Conservation (phyloP, 2,888 invertebrate species). For the Caenorhabditis angaria region DNA sequence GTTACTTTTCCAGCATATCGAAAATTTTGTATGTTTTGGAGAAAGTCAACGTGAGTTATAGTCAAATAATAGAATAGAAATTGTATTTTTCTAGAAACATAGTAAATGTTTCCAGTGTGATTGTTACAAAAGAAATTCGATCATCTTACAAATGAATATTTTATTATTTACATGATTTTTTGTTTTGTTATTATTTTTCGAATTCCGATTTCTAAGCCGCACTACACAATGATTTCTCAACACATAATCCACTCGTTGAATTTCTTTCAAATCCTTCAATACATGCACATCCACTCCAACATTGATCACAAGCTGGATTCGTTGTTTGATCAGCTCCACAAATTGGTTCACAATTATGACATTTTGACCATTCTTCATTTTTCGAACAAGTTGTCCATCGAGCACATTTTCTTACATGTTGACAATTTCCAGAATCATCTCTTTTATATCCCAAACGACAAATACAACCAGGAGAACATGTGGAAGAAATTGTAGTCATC, state of each 20-base stretch:
- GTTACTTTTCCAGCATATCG: constrained; percentile 5
- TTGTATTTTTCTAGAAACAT: no score
- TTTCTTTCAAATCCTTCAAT: constrained; percentile 18
- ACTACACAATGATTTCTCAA: background rate
- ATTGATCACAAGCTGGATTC: constrained; percentile 22
- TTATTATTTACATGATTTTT: background rate
- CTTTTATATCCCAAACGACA: constrained; percentile 21
- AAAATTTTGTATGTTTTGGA: constrained; percentile 3
- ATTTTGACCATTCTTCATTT: constrained; percentile 31
- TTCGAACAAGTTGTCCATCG: constrained; percentile 12
- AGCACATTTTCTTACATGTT: constrained; percentile 25
- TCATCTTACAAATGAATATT: no score
- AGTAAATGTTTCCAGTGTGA: background rate
- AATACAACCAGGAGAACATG: constrained; percentile 20
- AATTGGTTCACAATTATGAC: constrained; percentile 27
- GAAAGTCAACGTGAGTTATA: background rate
- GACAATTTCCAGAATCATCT: constrained; percentile 19
- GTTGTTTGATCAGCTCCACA: constrained; percentile 19
- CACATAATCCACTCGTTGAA: constrained; percentile 14
- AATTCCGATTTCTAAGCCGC: no score
- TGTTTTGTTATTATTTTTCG: no score
- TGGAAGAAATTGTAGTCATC: constrained; percentile 5
- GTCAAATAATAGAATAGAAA: no score
- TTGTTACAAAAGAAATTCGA: no score
- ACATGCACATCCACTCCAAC: constrained; percentile 36